Base-by-base conservation (phyloP, 2,888 invertebrate genomes). In the Rhodophaea formosa region DNA sequence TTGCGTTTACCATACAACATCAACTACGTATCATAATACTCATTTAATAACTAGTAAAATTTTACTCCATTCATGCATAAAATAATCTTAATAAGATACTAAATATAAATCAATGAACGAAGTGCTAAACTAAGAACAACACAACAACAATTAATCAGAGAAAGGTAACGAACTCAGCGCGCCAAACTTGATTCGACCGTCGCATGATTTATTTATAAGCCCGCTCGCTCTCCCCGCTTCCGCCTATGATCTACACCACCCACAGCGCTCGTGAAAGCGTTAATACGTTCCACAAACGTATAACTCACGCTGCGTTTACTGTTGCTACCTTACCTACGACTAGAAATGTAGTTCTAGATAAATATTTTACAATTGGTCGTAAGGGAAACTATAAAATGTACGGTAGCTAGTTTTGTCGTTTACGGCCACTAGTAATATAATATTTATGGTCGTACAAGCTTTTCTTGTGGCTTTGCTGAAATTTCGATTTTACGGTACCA, bases 261-360 rank as follows among this genome's bases (percentile, higher is more conserved):
- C 23, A 10, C 15, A 12, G 6, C 7, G 29, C 29, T 42, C 49
- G 49, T 57, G 43, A 59, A 61, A 57, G 59, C 59, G 58, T 52
- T 61, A 63, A 63, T 57, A 16, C 7, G 15, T 23, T 39, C 23
- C 23, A 10, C 53, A 63, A 63, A 61, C 58, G 47, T 16, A 52
- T 46, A 58, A 58, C 59, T 60, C 63, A 61, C 63, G 61, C 56
- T 52, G 56, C 45, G 56, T 57, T 59, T 55, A 63, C 58, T 68
- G 69, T 68, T 70, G 65, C 69, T 65, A 67, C 61, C 65, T 65
- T 61, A 53, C 55, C 47, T 15, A 32, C 16, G 30, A 15, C 15
- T 43, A 47, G 47, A 56, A 56, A 47, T 56, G 39, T 47, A 47
- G 49, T 49, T 42, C 43, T 29, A 49, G 30, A 16, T 44, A 44